Conservation (phyloP, 2,888 invertebrate species). For the Abrostola triplasia region DNA sequence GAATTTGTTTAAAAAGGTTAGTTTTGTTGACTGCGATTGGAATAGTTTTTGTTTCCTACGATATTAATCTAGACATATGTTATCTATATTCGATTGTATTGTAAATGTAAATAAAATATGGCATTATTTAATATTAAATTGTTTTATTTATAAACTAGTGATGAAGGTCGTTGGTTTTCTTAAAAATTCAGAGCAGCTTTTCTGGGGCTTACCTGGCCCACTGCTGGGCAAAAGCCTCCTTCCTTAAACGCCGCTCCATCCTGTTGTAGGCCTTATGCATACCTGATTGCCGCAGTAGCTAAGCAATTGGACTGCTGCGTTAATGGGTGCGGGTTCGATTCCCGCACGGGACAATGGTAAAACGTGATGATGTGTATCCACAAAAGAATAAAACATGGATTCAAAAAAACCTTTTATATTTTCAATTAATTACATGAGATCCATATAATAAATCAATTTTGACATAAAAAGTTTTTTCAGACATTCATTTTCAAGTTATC, state of each 20-base stretch:
- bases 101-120: conserved; percentile 60
- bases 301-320: no score
- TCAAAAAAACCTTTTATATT: neutral
- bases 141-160: no score
- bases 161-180: no score
- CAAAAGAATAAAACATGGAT: conserved; percentile 20
- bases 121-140: conserved; percentile 50
- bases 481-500: conserved; percentile 12
- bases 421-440: conserved; percentile 16
- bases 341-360: no score
- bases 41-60: conserved; percentile 45
- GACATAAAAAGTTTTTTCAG: neutral
- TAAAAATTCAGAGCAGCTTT: no score
- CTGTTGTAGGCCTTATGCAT: no score
- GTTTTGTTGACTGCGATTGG: conserved; percentile 38
- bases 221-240: no score
- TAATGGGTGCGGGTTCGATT: no score
- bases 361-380: no score
- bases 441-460: neutral
- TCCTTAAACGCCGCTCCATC: no score
- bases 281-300: no score
- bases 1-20: conserved; percentile 22
- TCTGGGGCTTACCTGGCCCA: no score
- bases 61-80: conserved; percentile 54
- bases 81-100: conserved; percentile 53